Percentiles rank a stretch among this genome's conserved stretches.
phyloP scores from a whole-genome alignment of 2,888 invertebrate genomes.

The Lepidonotus clava region DNA sequence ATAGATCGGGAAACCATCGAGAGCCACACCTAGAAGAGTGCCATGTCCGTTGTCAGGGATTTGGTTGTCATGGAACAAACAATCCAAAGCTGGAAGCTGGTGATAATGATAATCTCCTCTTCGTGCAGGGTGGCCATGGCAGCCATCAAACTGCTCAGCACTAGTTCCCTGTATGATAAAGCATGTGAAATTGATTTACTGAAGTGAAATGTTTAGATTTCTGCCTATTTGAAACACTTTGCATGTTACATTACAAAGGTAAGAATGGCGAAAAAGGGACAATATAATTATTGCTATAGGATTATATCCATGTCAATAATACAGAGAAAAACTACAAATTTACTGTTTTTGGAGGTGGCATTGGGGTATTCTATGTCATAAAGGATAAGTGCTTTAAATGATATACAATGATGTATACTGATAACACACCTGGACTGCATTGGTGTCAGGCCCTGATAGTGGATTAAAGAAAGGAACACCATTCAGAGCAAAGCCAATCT shows the following conservation, averaged over 20 bases:
- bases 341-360: no score
- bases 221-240: background rate
- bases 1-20: constrained; percentile 47
- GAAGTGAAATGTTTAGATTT: background rate
- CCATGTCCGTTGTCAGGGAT: constrained; percentile 27
- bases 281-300: background rate
- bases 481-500: constrained; percentile 36
- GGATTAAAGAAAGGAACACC: constrained; percentile 38
- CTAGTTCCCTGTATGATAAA: background rate
- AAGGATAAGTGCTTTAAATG: no score
- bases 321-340: no score
- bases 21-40: constrained; percentile 31
- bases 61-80: background rate
- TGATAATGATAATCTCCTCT: constrained; percentile 29
- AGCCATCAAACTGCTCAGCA: constrained; percentile 23
- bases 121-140: constrained; percentile 20
- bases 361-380: no score
- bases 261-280: no score
- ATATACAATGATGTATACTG: no score
- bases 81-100: background rate
- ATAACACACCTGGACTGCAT: constrained; percentile 44
- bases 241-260: background rate
- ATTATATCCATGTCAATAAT: no score
- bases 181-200: background rate
- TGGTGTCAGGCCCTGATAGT: background rate